These are phyloP conservation scores for Notarius quadriscutis DNA, from an alignment of 2,113 vertebrate genomes.

Conservation along the genomic window DNA sequence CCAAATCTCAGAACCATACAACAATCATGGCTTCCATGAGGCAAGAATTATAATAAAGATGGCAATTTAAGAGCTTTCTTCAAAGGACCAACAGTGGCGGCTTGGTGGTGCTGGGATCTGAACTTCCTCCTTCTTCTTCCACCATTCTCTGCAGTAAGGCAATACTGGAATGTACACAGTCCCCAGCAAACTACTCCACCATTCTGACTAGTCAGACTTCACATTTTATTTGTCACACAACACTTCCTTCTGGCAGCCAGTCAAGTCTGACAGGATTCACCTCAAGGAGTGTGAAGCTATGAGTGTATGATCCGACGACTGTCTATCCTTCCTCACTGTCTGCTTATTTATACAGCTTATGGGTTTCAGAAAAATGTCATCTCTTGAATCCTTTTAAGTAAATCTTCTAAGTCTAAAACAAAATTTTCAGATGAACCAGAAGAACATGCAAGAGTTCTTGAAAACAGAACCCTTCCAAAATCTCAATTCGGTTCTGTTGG, in stretches of 20 bases:
- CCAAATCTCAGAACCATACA: background rate
- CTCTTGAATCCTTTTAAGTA: background rate
- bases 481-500: background rate
- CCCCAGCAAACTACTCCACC: slow-evolving; percentile 6
- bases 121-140: background rate
- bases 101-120: background rate
- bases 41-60: background rate
- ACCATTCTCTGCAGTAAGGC: background rate
- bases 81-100: background rate
- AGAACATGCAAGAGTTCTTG: background rate
- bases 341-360: slow-evolving; percentile 8
- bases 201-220: slow-evolving; percentile 15
- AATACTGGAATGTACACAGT: slow-evolving; percentile 9
- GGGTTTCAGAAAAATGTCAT: background rate
- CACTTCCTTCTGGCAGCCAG: slow-evolving; percentile 28
- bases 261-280: slow-evolving; percentile 29
- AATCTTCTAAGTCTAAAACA: background rate
- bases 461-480: background rate
- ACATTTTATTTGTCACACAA: slow-evolving; percentile 30
- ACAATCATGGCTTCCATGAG: background rate
- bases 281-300: background rate
- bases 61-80: background rate
- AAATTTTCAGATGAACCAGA: background rate
- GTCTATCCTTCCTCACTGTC: background rate
- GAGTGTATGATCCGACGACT: background rate